Base-by-base conservation (phyloP, 2,888 invertebrate species). In the Torymus auratus region DNA sequence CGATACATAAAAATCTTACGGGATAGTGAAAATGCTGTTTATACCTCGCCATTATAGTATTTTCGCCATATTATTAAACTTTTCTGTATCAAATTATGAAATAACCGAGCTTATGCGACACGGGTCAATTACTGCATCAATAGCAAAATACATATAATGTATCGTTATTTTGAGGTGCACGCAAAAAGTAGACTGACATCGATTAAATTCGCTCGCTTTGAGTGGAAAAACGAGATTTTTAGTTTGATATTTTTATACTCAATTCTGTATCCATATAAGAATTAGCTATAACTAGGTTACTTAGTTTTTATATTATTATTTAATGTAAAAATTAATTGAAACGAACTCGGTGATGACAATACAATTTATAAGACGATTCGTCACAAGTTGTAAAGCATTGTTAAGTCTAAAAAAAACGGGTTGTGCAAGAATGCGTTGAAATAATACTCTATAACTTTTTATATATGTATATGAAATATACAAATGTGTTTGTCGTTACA, bases 401-500 rank as follows among this genome's bases (percentile, higher is more conserved):
- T 58, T 61, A 41, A 55, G 12, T 74, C 13, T 23, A 60, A 73
- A 41, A 28, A 28, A 64, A 58, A 1, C 69, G 69, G 72, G 72
- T 62, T 58, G 61, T 73, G 68, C 67, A 58, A 75, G 55, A 75
- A 67, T 75, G 41, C 64, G 23, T 80, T 50, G 17, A 53, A 67
- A 56, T 67, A 28, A 78, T 64, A 53, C 52, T 61, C 41, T 67
- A 15, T 65, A 70, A 65, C 52, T 58, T 52, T 41, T 70, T 75
- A 55, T 52, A 58, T 67, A 55, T 23, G 20, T 60, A n/a, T 23
- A 72, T n/a, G 60, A 14, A 67, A 61, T 14, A 74, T 50, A 62
- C 61, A 50, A 70, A 76, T 77, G 77, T 77, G 72, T 76, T 71
- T 80, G 80, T 80, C 62, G 52, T 72, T 62, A 65, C 20, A 73